Conservation (phyloP, 2,113 vertebrate genomes). For the Toxotes jaculatrix region DNA sequence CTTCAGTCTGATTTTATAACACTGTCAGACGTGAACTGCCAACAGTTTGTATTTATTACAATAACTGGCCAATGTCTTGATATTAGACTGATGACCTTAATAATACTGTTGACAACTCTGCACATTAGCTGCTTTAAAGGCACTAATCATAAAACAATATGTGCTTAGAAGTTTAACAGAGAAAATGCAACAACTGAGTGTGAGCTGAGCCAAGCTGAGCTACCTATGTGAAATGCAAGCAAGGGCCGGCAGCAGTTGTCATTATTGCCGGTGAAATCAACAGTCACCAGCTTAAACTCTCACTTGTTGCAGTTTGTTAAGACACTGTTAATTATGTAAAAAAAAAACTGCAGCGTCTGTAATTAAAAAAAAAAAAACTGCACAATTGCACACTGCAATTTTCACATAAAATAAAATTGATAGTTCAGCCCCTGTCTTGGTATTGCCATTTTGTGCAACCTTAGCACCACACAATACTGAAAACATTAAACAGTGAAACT, state of each 20-base stretch:
- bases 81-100: background rate
- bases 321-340: background rate
- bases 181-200: background rate
- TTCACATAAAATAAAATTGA: background rate
- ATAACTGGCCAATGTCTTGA: no score
- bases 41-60: no score
- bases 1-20: no score
- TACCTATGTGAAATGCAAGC: background rate
- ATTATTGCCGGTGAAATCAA: background rate
- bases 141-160: background rate
- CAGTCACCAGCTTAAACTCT: background rate
- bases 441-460: background rate
- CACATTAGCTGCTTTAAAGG: background rate
- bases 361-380: background rate
- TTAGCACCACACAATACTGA: background rate
- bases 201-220: no score
- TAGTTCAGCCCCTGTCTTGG: background rate
- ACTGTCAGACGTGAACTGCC: no score
- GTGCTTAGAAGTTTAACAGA: background rate
- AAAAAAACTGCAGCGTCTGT: background rate
- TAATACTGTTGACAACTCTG: background rate
- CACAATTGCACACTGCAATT: background rate
- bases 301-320: background rate
- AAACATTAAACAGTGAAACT: slow-evolving; percentile 73
- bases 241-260: background rate